These are phyloP conservation scores for Cremastinae sp. DNA, from an alignment of 2,888 invertebrate genomes.

Conservation along the genomic window DNA sequence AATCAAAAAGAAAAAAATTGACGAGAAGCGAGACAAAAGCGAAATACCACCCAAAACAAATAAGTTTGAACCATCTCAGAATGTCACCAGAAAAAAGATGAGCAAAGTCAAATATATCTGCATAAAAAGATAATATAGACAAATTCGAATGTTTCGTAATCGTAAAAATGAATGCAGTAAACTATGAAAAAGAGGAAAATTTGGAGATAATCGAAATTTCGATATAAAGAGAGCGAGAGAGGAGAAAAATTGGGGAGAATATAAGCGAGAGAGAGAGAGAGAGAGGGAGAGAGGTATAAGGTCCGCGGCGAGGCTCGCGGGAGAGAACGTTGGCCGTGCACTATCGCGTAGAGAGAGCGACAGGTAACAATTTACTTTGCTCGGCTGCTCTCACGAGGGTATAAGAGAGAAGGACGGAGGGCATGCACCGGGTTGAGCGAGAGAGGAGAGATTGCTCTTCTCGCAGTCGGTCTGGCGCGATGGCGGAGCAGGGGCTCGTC, in stretches of 20 bases:
- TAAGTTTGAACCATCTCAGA: too few relatives aligned
- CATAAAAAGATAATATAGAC: conserved; percentile 11
- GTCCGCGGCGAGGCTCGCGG: conserved; percentile 27
- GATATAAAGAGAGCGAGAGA: conserved; percentile 21
- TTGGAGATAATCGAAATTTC: background rate
- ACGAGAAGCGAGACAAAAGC: too few relatives aligned
- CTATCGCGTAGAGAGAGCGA: conserved; percentile 52
- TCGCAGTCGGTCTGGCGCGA: conserved; percentile 17
- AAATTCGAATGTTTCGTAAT: conserved; percentile 31
- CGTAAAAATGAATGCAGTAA: conserved; percentile 18
- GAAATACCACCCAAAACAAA: too few relatives aligned
- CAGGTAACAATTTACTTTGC: conserved; percentile 62
- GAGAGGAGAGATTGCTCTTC: conserved; percentile 52
- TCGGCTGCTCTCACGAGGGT: conserved; percentile 39
- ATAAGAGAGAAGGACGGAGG: conserved; percentile 20
- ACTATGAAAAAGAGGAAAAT: background rate
- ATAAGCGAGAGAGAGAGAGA: too few relatives aligned
- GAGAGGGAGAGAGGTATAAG: background rate
- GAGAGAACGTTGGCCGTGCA: conserved; percentile 45
- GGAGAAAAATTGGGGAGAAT: conserved; percentile 6
- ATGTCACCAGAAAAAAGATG: background rate
- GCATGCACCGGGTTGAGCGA: conserved; percentile 46
- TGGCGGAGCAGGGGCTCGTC: too few relatives aligned
- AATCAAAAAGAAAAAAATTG: too few relatives aligned
- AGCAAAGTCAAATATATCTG: background rate